Percentiles rank a stretch among this genome's conserved stretches.
phyloP scores from a whole-genome alignment of 2,797 vertebrate genomes.

The Tadarida brasiliensis region DNA sequence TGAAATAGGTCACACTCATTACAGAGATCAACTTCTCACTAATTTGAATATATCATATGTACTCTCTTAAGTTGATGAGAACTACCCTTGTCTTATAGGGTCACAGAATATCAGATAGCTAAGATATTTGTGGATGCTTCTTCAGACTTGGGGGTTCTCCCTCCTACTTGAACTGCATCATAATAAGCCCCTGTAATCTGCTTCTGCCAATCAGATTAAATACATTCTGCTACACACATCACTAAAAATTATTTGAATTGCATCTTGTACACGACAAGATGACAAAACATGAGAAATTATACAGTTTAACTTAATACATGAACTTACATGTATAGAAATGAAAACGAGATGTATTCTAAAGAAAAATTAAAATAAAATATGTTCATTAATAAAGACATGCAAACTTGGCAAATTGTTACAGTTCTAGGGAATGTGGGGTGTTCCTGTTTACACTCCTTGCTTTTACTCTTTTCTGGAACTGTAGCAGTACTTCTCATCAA shows the following conservation, averaged over 20 bases:
- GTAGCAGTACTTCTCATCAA: not conserved
- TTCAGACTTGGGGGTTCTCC: not conserved
- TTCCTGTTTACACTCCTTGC: not conserved
- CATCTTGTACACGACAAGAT: not conserved
- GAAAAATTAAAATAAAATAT: slow-evolving; percentile 18
- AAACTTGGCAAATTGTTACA: not conserved
- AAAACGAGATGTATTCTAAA: not conserved
- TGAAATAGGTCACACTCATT: not conserved
- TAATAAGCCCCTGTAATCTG: not conserved
- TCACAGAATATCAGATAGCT: not conserved
- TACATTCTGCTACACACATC: not conserved
- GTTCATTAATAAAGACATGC: not conserved
- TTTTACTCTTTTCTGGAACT: not conserved
- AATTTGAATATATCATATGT: not conserved
- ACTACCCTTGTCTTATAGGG: not conserved
- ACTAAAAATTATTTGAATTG: not conserved
- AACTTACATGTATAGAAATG: not conserved
- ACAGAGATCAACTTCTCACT: not conserved
- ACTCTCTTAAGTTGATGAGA: not conserved
- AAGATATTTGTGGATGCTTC: not conserved
- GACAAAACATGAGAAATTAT: not conserved
- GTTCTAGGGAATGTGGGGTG: not conserved
- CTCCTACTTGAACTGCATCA: too few relatives aligned
- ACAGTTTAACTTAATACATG: not conserved
- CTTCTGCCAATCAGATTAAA: not conserved